Evolutionary conservation across 1,140 invertebrate genomes (phyloP), one percentile per base, ranked within the genome.

Genomic region (Whitmania pigra): DNA sequence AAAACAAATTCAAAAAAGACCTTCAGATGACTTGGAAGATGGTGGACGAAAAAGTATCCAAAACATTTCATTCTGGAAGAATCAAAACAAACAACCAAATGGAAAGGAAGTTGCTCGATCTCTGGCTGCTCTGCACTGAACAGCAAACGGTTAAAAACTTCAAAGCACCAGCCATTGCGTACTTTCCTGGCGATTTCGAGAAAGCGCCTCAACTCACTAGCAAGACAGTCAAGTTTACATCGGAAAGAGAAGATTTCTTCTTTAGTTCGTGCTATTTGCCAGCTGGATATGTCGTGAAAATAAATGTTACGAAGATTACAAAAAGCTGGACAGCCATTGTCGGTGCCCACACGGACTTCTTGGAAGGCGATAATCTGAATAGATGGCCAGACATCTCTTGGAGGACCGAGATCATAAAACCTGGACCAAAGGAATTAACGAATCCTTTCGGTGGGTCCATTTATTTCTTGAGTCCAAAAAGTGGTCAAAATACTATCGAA

Each of bases 361-460:
- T 72, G 17, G 0, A 29, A 18, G 43, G 67, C 6, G 40, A 29
- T 18, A 6, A 53, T 25, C 31, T 53, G 22, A 43, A 67, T 9
- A 40, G 71, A 43, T 72, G 71, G 71, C 71, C 71, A 6, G 40
- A 67, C n/a, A 36, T 71, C 36, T 53, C 60, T 27, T 31, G 22
- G 20, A 43, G 17, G 18, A 43, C 25, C n/a, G 57, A 40, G 66
- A 25, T 67, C 17, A 43, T 43, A 25, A 31, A 66, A 18, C 40
- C n/a, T 25, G 43, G 22, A n/a, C 18, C 25, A 13, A 36, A 18
- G 15, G 63, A 27, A 22, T 18, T 72, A 20, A 13, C 53, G 27
- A 71, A 69, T 18, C 71, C 71, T 49, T 72, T 73, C 67, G 70
- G 73, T n/a, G 73, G 71, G 18, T 22, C 36, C 1, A 53, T 74